A percentile compares a stretch with the other conserved stretches of the same genome.
Evolutionary conservation across 2,888 invertebrate genomes (phyloP).

Genomic region (Caenorhabditis sp.): DNA sequence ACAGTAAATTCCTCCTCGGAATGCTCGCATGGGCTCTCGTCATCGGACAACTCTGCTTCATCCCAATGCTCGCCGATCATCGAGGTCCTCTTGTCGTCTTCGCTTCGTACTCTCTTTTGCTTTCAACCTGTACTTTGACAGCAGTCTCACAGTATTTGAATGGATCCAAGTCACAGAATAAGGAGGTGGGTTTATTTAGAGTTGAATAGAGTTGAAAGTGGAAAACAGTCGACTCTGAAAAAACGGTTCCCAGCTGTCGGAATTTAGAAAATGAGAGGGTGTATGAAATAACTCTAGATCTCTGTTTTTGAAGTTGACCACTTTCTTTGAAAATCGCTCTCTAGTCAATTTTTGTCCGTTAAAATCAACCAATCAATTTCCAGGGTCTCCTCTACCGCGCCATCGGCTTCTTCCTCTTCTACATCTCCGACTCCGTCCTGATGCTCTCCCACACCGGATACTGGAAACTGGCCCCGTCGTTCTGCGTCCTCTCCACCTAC

Average conservation of each 20-base stretch:
- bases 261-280: too few relatives aligned
- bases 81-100: slow-evolving; percentile 66
- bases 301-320: too few relatives aligned
- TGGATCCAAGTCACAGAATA: slow-evolving; percentile 60
- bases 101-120: slow-evolving; percentile 70
- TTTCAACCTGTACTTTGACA: slow-evolving; percentile 68
- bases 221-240: too few relatives aligned
- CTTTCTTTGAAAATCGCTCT: too few relatives aligned
- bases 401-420: slow-evolving; percentile 71
- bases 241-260: too few relatives aligned
- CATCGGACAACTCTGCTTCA: slow-evolving; percentile 68
- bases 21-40: slow-evolving; percentile 67
- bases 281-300: too few relatives aligned
- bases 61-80: slow-evolving; percentile 60
- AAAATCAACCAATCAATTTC: slow-evolving; percentile 7
- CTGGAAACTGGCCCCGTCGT: slow-evolving; percentile 65
- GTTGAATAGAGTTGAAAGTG: too few relatives aligned
- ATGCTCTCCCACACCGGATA: slow-evolving; percentile 76
- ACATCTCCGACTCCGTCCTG: slow-evolving; percentile 76
- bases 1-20: slow-evolving; percentile 54
- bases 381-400: slow-evolving; percentile 62
- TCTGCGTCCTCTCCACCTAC: slow-evolving; percentile 75
- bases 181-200: slow-evolving; percentile 57
- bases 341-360: too few relatives aligned
- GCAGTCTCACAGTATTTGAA: slow-evolving; percentile 72